These are phyloP conservation scores for Mus pahari DNA, from an alignment of 2,113 vertebrate species.

Conservation along the genomic window DNA sequence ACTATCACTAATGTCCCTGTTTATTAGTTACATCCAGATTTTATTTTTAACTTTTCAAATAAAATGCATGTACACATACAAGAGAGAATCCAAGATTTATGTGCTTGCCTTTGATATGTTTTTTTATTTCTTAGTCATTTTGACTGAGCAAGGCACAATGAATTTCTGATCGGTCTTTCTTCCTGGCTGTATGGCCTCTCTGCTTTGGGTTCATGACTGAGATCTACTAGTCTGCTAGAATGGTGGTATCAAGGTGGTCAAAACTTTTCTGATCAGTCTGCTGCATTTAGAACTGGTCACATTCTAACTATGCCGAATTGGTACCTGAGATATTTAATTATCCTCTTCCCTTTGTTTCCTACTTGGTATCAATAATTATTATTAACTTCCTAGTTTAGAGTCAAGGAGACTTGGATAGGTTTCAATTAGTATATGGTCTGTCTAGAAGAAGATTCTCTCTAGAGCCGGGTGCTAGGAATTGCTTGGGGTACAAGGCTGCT, in stretches of 20 bases:
- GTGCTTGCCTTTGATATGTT: neutral
- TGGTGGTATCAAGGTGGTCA: neutral
- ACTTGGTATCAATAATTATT: constrained; percentile 4
- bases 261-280: neutral
- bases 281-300: neutral
- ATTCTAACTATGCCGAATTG: constrained; percentile 3
- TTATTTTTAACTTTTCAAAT: neutral
- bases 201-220: neutral
- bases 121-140: constrained; percentile 5
- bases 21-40: neutral
- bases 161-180: neutral
- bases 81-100: neutral
- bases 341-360: neutral
- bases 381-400: constrained; percentile 18
- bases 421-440: neutral
- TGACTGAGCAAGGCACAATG: neutral
- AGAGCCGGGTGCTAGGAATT: neutral
- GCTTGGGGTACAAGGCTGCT: neutral
- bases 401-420: neutral
- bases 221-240: neutral
- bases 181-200: neutral
- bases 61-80: neutral
- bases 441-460: constrained; percentile 1
- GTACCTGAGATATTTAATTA: neutral
- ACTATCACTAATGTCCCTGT: constrained; percentile 5